Percentiles rank a stretch among this genome's conserved stretches.
Conservation (phyloP, 2,797 vertebrate species). For the Chaunax sp. region DNA sequence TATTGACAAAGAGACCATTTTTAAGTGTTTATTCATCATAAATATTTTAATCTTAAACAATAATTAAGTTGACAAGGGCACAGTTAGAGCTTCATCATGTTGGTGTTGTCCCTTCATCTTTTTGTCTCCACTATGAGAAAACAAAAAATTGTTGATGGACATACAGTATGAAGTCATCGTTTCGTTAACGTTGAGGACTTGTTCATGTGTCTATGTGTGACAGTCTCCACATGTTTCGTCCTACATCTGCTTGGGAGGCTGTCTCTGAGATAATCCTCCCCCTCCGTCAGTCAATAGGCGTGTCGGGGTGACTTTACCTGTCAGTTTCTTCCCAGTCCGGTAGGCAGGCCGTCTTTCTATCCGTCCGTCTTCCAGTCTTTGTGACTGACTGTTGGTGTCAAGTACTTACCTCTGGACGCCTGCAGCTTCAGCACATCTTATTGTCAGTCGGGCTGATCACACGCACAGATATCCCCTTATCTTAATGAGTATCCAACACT, state of each 20-base stretch:
- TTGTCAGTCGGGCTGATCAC: constrained; percentile 69
- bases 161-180: too few relatives aligned
- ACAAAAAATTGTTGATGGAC: too few relatives aligned
- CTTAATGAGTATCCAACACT: constrained; percentile 78
- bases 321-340: constrained; percentile 51
- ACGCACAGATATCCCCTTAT: constrained; percentile 71
- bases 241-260: constrained; percentile 42
- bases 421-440: constrained; percentile 71
- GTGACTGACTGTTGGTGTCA: constrained; percentile 67
- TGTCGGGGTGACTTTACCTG: constrained; percentile 75
- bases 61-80: too few relatives aligned
- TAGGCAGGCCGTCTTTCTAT: constrained; percentile 47
- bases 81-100: too few relatives aligned
- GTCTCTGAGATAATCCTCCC: constrained; percentile 60
- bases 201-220: constrained; percentile 16
- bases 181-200: neutral
- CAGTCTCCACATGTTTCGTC: constrained; percentile 22
- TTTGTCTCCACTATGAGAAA: too few relatives aligned
- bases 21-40: too few relatives aligned
- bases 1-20: too few relatives aligned
- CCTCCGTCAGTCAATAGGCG: constrained; percentile 68
- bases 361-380: constrained; percentile 53
- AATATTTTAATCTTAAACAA: too few relatives aligned
- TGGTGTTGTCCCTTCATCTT: too few relatives aligned
- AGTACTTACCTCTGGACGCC: constrained; percentile 57